Evolutionary conservation across 2,113 vertebrate species (phyloP), one percentile per base, ranked within the genome.

Genomic region (Apodemus sylvaticus): DNA sequence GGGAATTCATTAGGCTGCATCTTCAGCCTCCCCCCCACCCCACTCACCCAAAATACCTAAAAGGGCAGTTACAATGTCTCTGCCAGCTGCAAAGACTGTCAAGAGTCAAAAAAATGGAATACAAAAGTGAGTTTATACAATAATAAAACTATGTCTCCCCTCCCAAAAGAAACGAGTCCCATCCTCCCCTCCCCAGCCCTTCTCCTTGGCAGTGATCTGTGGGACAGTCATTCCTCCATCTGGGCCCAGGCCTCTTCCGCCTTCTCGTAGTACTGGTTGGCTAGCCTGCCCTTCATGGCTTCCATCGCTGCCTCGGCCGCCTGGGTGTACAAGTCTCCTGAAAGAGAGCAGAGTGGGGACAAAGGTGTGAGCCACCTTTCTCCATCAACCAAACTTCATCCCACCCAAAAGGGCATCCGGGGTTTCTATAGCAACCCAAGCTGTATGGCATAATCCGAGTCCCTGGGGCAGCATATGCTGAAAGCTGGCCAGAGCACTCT

Each of bases 261-360:
- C 97, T 99, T 99, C 98, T 99, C 98, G 96, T 99, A 99, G 98
- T 99, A 99, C 96, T 99, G 98, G 97, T 99, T 99, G 73, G 99
- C 99, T 94, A 99, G 97, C 24, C 99, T 98, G 82, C 99, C 99
- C 81, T 99, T 99, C 99, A 99, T 99, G 79, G 99, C 99, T 81
- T 99, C 99, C 98, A 99, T 99, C 0, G 99, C 99, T 1, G 99
- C 99, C 94, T 99, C 99, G 0, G 99, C 99, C 3, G 99, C 99
- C 97, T 99, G 99, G 14, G 99, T 99, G 97, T 99, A 99, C 94
- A 99, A 96, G 76, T 99, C 99, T 36, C 99, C 99, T 99, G 94
- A 26, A 97, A 71, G 58, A 90, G 39, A 98, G 90, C 1, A 95
- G 13, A 51, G 48, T 0, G 55, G 53, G 14, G 39, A 93, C 53